A percentile compares a stretch with the other conserved stretches of the same genome.
phyloP scores from a whole-genome alignment of 2,888 invertebrate genomes.

The Callyntrura guangdongensis region DNA sequence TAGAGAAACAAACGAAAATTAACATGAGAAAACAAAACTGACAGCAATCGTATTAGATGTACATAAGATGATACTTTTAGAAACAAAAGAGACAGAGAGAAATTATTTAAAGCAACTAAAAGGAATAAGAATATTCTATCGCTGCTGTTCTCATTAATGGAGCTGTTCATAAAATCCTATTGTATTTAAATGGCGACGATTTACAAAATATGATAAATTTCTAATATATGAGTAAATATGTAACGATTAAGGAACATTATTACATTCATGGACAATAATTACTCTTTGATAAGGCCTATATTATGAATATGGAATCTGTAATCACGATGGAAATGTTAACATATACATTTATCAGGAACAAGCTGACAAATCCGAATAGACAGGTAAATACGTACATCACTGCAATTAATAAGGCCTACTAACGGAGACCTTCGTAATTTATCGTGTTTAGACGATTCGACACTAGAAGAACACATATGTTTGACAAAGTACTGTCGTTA shows the following conservation, averaged over 20 bases:
- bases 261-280: slow-evolving; percentile 57
- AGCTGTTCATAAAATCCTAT: no score
- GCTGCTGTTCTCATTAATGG: not conserved
- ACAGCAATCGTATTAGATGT: slow-evolving; percentile 30
- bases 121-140: not conserved
- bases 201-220: no score
- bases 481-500: no score
- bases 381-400: not conserved
- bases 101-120: not conserved
- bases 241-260: not conserved
- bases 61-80: not conserved
- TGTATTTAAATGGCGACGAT: no score
- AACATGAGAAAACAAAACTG: slow-evolving; percentile 44
- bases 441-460: not conserved
- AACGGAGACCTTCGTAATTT: not conserved
- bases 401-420: not conserved
- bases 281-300: slow-evolving; percentile 52
- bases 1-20: slow-evolving; percentile 33
- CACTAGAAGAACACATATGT: not conserved
- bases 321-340: not conserved
- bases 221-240: no score
- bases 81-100: not conserved
- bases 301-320: not conserved
- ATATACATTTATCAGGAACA: not conserved
- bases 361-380: not conserved